Evolutionary conservation across 2,797 vertebrate species (phyloP).

Genomic region (Eidolon dupreanum): DNA sequence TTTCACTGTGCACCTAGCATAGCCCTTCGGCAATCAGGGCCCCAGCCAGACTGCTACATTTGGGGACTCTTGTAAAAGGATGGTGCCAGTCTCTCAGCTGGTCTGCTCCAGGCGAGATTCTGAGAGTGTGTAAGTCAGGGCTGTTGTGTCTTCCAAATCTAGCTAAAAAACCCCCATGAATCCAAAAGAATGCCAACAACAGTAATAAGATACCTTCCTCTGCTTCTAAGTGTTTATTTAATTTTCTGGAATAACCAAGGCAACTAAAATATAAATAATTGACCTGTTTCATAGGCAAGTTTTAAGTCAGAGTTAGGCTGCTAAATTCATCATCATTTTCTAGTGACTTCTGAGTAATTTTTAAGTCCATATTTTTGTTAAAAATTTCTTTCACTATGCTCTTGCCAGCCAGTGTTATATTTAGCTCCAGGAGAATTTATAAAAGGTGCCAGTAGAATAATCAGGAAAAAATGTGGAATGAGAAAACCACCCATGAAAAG

Average conservation of each 20-base stretch:
- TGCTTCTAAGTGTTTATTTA: background rate
- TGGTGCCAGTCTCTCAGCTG: background rate
- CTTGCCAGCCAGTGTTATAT: background rate
- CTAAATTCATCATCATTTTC: background rate
- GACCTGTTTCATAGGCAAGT: background rate
- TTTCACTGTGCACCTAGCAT: background rate
- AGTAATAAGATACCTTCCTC: background rate
- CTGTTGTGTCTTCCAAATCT: background rate
- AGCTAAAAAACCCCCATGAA: background rate
- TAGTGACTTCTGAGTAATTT: background rate
- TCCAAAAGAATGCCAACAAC: background rate
- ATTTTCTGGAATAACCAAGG: background rate
- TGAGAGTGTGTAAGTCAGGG: background rate
- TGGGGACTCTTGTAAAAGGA: background rate
- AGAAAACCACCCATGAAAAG: background rate
- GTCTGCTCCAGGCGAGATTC: background rate
- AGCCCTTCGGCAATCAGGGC: background rate
- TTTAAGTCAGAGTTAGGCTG: conserved; percentile 1
- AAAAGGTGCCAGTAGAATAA: background rate
- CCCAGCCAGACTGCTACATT: background rate
- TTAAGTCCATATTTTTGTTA: conserved; percentile 8
- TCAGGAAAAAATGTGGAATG: background rate
- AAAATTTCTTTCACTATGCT: background rate
- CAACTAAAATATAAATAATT: background rate
- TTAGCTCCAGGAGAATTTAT: background rate